Evolutionary conservation across 2,797 vertebrate genomes (phyloP).

Genomic region (Synaphobranchus kaupii): DNA sequence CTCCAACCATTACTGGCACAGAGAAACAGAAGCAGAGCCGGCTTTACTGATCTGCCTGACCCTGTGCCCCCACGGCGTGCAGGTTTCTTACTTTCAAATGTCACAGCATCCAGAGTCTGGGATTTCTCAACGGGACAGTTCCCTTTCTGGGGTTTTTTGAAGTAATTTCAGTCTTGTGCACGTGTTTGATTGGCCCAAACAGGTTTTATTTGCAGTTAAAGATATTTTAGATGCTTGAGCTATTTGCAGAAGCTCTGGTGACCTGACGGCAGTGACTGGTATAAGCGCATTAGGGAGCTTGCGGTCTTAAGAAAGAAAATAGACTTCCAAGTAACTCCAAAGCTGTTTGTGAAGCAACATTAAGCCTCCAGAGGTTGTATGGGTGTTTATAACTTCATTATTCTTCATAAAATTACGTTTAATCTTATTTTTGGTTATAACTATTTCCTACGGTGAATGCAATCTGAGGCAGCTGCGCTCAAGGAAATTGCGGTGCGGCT

Average conservation of each 20-base stretch:
- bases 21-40: conserved; percentile 34
- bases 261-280: not conserved
- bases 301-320: too few relatives aligned
- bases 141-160: not conserved
- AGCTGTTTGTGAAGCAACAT: too few relatives aligned
- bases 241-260: not conserved
- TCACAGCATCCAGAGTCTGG: not conserved
- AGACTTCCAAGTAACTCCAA: too few relatives aligned
- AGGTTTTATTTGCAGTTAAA: not conserved
- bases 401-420: too few relatives aligned
- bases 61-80: not conserved
- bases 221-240: not conserved
- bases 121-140: not conserved
- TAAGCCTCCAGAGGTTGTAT: too few relatives aligned
- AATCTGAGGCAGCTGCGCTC: too few relatives aligned
- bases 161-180: not conserved
- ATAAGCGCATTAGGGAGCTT: too few relatives aligned
- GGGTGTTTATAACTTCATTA: too few relatives aligned
- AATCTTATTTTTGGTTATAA: too few relatives aligned
- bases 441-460: too few relatives aligned
- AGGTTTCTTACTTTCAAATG: not conserved
- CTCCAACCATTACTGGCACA: conserved; percentile 31
- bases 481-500: too few relatives aligned
- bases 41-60: conserved; percentile 40
- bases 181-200: not conserved